Evolutionary conservation across 64 coral and sea anemone species (phyloP).

Genomic region (Astreopora myriophthalma): DNA sequence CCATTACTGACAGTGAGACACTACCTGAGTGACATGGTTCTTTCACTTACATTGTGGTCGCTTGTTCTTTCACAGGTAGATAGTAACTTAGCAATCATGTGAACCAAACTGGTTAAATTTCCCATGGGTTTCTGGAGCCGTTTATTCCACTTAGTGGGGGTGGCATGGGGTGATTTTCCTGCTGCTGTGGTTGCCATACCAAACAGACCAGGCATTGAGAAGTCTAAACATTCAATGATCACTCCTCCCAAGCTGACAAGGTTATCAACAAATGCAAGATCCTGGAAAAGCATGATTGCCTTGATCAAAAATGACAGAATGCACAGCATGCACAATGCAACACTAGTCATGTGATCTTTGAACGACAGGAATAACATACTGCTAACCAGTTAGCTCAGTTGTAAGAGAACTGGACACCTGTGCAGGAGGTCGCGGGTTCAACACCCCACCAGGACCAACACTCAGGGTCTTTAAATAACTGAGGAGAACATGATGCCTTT

Average conservation of each 20-base stretch:
- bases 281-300: slow-evolving; percentile 48
- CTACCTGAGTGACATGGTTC: neutral
- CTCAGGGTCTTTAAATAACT: too few relatives aligned
- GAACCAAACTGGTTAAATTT: slow-evolving; percentile 82
- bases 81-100: slow-evolving; percentile 63
- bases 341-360: too few relatives aligned
- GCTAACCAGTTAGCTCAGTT: too few relatives aligned
- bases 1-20: too few relatives aligned
- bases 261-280: slow-evolving; percentile 64
- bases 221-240: slow-evolving; percentile 86
- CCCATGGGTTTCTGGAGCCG: slow-evolving; percentile 56
- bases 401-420: too few relatives aligned
- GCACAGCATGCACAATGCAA: too few relatives aligned
- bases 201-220: slow-evolving; percentile 46
- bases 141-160: slow-evolving; percentile 75
- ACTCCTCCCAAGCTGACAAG: slow-evolving; percentile 54
- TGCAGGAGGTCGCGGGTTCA: too few relatives aligned
- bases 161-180: slow-evolving; percentile 57
- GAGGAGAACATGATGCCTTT: too few relatives aligned
- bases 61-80: slow-evolving; percentile 52
- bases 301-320: too few relatives aligned
- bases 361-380: too few relatives aligned
- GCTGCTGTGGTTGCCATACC: slow-evolving; percentile 41
- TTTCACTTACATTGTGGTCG: slow-evolving; percentile 58
- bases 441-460: too few relatives aligned